Evolutionary conservation across 2,113 vertebrate genomes (phyloP), one percentile per base, ranked within the genome.

Genomic region (Hassar affinis): DNA sequence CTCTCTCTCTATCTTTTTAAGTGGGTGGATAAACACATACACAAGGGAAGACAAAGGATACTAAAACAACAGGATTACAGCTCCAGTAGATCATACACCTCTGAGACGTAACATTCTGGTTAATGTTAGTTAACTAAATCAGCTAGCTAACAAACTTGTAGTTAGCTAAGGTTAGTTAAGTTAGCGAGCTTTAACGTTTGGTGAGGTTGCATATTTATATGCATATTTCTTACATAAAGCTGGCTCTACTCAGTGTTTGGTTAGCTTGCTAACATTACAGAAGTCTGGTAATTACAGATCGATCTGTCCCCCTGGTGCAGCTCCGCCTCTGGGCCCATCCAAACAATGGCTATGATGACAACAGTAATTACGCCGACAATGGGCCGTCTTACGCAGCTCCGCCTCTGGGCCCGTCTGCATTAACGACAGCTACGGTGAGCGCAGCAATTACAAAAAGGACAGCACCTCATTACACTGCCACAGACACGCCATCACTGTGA

Each of bases 391-490:
- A 76, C 12, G 66, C 77, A 86, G 81, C 85, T 86, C 78, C 85
- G 25, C 69, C 85, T 74, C 81, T 80, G 69, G 81, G 78, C 78
- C 78, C 33, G 30, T 77, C 71, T 71, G 62, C n/a, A 18, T 62
- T 76, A 81, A 52, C 30, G 78, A 71, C 85, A 77, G 69, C 38
- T 54, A 78, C 61, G 38, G 56, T 81, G 59, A 81, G 20, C 49
- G 66, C 27, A 25, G 78, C 75, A 75, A 84, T 86, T 86, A 84
- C 15, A 54, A 56, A n/a, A 77, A 57, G 45, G 78, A 81, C 82
- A 78, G 49, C 71, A 86, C 45, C 66, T 84, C 56, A 86, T 86
- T 84, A 84, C 25, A 71, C 25, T 71, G 78, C 68, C 71, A 84
- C 38, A 86, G 25, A 59, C 38, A 56, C 47, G 45, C 18, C 1